phyloP scores from a whole-genome alignment of 2,888 invertebrate genomes.

The Thereva nobilitata region DNA sequence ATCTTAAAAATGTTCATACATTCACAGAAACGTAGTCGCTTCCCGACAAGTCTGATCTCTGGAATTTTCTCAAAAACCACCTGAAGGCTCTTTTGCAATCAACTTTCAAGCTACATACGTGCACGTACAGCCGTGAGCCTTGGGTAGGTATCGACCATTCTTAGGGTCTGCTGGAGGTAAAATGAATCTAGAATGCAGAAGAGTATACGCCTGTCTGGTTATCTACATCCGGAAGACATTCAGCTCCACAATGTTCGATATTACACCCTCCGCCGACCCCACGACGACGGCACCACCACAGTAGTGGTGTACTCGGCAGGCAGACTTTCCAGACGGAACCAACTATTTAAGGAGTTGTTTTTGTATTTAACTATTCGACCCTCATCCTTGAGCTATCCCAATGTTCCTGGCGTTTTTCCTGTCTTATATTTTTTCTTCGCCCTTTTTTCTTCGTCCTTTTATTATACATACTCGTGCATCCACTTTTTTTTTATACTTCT shows the following conservation, averaged over 20 bases:
- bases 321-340: constrained; percentile 35
- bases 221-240: constrained; percentile 32
- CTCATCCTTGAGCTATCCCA: constrained; percentile 32
- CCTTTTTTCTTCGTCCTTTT: no score
- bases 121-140: constrained; percentile 26
- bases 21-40: no score
- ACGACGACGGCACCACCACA: background rate
- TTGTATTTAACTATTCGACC: constrained; percentile 35
- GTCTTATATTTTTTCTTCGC: constrained; percentile 17
- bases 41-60: background rate
- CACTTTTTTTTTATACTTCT: no score
- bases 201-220: constrained; percentile 34
- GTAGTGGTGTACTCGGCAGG: constrained; percentile 23
- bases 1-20: no score
- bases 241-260: constrained; percentile 1
- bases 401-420: constrained; percentile 34
- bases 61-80: constrained; percentile 32
- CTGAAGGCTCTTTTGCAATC: constrained; percentile 34
- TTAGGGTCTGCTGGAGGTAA: constrained; percentile 23
- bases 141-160: constrained; percentile 26
- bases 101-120: constrained; percentile 26
- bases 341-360: constrained; percentile 35
- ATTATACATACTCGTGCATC: no score
- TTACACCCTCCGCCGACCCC: no score
- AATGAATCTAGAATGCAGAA: constrained; percentile 34